Evolutionary conservation across 2,113 vertebrate species (phyloP).

Genomic region (Tyto alba): DNA sequence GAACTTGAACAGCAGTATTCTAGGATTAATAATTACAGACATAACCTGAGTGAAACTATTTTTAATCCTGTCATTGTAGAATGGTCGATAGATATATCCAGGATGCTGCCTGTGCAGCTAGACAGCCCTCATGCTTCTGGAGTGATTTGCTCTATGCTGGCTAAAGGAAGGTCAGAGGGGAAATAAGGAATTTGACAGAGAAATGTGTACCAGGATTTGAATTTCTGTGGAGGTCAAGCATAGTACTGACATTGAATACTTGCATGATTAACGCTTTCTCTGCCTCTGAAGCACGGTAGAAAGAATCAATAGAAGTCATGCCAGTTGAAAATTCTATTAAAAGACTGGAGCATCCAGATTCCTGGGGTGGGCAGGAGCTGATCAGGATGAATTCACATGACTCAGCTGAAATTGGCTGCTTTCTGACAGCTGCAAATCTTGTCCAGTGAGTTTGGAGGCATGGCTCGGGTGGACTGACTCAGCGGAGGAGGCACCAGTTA

Average conservation of each 20-base stretch:
- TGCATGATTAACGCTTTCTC: not conserved
- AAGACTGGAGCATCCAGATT: not conserved
- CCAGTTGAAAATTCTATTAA: not conserved
- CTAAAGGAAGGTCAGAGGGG: constrained; percentile 24
- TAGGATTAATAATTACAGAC: not conserved
- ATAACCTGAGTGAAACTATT: not conserved
- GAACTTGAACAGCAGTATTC: not conserved
- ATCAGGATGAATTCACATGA: not conserved
- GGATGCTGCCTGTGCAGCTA: not conserved
- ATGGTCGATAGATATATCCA: not conserved
- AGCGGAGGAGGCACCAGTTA: not conserved
- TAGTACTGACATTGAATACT: not conserved
- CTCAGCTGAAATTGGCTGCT: constrained; percentile 4
- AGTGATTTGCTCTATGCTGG: not conserved
- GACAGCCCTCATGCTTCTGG: not conserved
- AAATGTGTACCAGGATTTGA: not conserved
- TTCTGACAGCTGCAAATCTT: not conserved
- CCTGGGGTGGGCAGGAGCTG: constrained; percentile 1
- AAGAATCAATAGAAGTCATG: not conserved
- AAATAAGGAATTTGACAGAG: constrained; percentile 35
- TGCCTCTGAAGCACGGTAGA: not conserved
- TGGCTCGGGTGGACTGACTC: accelerated
- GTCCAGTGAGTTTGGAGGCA: not conserved
- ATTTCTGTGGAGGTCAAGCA: not conserved
- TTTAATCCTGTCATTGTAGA: not conserved